Evolutionary conservation across 2,797 vertebrate genomes (phyloP).

Genomic region (Gambelia wislizenii): DNA sequence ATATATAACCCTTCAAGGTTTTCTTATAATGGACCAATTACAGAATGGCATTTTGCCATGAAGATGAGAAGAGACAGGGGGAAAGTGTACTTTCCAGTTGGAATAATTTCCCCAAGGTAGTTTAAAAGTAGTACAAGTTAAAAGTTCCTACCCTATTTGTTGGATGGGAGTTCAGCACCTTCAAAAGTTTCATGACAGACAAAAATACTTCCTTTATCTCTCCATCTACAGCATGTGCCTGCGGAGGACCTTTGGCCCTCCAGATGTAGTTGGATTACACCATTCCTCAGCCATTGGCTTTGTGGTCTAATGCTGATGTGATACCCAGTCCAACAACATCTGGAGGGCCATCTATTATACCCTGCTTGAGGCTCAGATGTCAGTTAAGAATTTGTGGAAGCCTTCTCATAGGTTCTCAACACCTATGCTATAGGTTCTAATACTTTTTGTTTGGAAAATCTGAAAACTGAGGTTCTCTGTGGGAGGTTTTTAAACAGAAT

Average conservation of each 20-base stretch:
- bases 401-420: too few relatives aligned
- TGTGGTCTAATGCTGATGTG: neutral
- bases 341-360: neutral
- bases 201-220: neutral
- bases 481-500: neutral
- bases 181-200: neutral
- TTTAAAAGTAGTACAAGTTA: neutral
- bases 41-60: neutral
- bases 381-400: neutral
- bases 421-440: neutral
- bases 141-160: neutral
- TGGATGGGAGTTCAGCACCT: neutral
- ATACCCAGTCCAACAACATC: neutral
- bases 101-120: neutral
- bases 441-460: neutral
- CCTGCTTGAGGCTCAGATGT: too few relatives aligned
- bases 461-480: neutral
- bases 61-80: neutral
- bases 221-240: neutral
- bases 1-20: neutral
- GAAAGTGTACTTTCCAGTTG: neutral
- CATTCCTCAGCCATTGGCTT: neutral
- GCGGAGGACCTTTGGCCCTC: neutral
- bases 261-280: neutral
- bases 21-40: neutral